phyloP scores from a whole-genome alignment of 2,113 vertebrate genomes.

The Sapajus apella region DNA sequence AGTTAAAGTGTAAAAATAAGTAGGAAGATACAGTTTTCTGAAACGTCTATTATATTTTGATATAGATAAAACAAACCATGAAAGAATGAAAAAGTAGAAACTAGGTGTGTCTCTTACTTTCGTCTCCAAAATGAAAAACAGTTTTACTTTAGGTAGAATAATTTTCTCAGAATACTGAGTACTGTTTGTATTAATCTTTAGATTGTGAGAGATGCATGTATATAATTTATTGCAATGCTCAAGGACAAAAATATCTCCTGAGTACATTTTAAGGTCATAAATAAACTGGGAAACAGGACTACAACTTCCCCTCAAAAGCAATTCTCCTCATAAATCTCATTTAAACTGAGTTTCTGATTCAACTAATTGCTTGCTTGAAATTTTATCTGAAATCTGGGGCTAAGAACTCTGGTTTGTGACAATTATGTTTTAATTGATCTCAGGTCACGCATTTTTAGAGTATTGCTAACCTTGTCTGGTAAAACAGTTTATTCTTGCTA shows the following conservation, averaged over 20 bases:
- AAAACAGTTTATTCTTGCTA: constrained; percentile 3
- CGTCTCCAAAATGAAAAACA: background rate
- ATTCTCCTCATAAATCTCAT: background rate
- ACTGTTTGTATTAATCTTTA: background rate
- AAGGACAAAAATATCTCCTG: background rate
- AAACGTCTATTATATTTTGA: constrained; percentile 6
- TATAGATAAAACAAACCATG: background rate
- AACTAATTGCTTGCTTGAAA: background rate
- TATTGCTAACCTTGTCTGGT: background rate
- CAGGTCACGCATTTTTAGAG: background rate
- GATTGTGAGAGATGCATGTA: background rate
- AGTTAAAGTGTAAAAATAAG: background rate
- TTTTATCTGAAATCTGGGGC: background rate
- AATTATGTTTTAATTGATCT: constrained; percentile 17
- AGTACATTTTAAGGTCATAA: background rate
- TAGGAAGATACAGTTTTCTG: background rate
- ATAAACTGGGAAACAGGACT: background rate
- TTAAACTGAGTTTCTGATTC: background rate
- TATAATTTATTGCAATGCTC: background rate
- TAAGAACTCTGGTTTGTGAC: background rate
- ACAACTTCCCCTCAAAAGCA: background rate
- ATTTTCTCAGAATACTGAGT: background rate
- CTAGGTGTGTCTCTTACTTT: background rate
- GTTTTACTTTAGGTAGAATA: background rate
- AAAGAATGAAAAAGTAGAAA: background rate